These are phyloP conservation scores for Hecatera dysodea DNA, from an alignment of 2,888 invertebrate genomes.

Conservation along the genomic window DNA sequence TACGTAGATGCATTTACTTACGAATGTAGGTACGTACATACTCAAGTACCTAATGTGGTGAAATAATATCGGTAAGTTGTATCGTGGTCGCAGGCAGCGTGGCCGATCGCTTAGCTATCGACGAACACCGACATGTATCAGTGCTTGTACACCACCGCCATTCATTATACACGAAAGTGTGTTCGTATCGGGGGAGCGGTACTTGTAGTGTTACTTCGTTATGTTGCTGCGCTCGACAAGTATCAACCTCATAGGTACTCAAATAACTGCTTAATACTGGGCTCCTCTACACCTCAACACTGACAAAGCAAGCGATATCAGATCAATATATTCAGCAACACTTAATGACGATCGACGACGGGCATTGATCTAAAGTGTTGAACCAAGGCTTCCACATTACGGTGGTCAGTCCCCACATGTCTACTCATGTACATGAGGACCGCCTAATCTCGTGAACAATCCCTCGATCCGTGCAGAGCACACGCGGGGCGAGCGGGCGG, in stretches of 20 bases:
- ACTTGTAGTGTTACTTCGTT: constrained; percentile 12
- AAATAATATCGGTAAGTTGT: neutral
- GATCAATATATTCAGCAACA: neutral
- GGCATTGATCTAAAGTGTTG: neutral
- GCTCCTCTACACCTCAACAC: neutral
- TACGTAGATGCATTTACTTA: no score
- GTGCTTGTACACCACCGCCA: neutral
- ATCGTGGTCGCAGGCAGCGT: neutral
- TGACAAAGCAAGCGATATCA: neutral
- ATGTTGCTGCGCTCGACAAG: neutral
- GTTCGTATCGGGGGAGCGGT: neutral
- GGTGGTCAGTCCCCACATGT: neutral
- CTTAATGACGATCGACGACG: no score
- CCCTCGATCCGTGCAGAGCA: neutral
- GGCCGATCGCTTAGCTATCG: neutral
- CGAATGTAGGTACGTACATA: no score
- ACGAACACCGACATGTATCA: constrained; percentile 1
- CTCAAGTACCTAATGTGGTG: neutral
- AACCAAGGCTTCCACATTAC: neutral
- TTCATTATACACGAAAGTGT: constrained; percentile 2
- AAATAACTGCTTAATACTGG: neutral
- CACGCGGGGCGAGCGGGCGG: neutral
- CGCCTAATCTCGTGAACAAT: constrained; percentile 16
- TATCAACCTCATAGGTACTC: neutral
- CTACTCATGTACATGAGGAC: neutral